phyloP scores from a whole-genome alignment of 2,113 vertebrate genomes.

The Suricata suricatta region DNA sequence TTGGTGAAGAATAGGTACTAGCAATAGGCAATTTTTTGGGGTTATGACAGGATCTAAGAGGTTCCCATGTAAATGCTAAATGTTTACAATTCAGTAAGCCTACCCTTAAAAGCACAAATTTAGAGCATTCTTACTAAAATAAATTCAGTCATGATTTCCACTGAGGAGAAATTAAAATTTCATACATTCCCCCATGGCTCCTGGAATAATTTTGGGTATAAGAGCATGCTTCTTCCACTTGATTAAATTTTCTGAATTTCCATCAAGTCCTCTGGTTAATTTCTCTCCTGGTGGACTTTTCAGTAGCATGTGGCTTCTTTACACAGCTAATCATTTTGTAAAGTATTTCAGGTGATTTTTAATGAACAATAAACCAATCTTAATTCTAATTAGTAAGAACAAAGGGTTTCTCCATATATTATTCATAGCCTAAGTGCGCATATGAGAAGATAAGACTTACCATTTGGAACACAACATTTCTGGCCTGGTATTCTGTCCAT shows the following conservation, averaged over 20 bases:
- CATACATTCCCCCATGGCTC: not conserved
- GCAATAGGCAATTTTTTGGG: not conserved
- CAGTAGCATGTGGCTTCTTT: conserved; percentile 14
- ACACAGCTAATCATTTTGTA: not conserved
- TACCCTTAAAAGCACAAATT: not conserved
- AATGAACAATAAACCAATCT: conserved; percentile 1
- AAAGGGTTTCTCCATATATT: conserved; percentile 18
- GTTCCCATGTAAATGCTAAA: not conserved
- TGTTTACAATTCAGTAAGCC: conserved; percentile 9
- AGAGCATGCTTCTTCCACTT: not conserved
- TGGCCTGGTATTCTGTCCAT: not conserved
- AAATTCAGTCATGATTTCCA: conserved; percentile 50
- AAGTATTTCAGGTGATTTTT: conserved; percentile 55
- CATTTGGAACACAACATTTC: not conserved
- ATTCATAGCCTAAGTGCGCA: not conserved
- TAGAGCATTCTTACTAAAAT: conserved; percentile 2
- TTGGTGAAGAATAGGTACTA: not conserved
- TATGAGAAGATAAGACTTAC: not conserved
- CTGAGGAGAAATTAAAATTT: conserved; percentile 48
- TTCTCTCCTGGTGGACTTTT: conserved; percentile 39
- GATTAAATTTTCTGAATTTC: conserved; percentile 44
- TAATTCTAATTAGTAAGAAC: conserved; percentile 49
- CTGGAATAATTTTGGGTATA: conserved; percentile 6
- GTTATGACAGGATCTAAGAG: not conserved
- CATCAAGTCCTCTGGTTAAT: not conserved